Conservation (phyloP, 1,140 invertebrate species). For the Polypedilum vanderplanki region DNA sequence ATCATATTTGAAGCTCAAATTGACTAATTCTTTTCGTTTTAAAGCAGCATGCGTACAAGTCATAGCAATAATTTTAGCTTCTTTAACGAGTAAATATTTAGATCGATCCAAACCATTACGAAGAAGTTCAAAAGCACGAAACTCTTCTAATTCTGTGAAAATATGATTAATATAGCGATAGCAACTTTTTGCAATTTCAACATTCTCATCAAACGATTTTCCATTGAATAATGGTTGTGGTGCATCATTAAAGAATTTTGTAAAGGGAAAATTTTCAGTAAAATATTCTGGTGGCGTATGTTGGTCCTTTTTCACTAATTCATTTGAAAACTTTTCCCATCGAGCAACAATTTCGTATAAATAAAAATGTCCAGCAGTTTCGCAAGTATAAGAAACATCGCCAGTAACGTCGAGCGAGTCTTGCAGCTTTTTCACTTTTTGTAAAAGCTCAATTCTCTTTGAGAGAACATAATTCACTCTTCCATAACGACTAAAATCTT, state of each 20-base stretch:
- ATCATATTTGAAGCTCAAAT: slow-evolving; percentile 95
- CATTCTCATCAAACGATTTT: slow-evolving; percentile 72
- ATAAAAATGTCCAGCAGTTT: slow-evolving; percentile 92
- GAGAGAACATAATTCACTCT: slow-evolving; percentile 96
- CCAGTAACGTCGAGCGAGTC: slow-evolving; percentile 67
- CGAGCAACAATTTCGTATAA: slow-evolving; percentile 74
- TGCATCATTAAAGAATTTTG: slow-evolving; percentile 84
- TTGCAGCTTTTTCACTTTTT: slow-evolving; percentile 85
- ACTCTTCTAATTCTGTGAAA: slow-evolving; percentile 96
- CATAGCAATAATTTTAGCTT: slow-evolving; percentile 99
- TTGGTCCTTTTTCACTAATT: slow-evolving; percentile 32
- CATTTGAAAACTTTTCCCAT: slow-evolving; percentile 80
- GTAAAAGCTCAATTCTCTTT: slow-evolving; percentile 84
- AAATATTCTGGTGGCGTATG: slow-evolving; percentile 39
- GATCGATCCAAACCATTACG: slow-evolving; percentile 91
- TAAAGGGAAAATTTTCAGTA: slow-evolving; percentile 83
- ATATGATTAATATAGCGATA: slow-evolving; percentile 93
- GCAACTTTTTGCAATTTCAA: slow-evolving; percentile 87
- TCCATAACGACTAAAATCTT: slow-evolving; percentile 97
- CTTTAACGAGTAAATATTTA: slow-evolving; percentile 94
- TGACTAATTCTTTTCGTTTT: slow-evolving; percentile 91
- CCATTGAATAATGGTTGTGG: slow-evolving; percentile 87
- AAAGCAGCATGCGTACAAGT: slow-evolving; percentile 99
- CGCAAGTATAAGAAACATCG: slow-evolving; percentile 96
- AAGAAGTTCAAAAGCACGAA: slow-evolving; percentile 93